A percentile compares a stretch with the other conserved stretches of the same genome.
Conservation (phyloP, 1,140 invertebrate genomes). For the Phymorhynchus buccinoides region DNA sequence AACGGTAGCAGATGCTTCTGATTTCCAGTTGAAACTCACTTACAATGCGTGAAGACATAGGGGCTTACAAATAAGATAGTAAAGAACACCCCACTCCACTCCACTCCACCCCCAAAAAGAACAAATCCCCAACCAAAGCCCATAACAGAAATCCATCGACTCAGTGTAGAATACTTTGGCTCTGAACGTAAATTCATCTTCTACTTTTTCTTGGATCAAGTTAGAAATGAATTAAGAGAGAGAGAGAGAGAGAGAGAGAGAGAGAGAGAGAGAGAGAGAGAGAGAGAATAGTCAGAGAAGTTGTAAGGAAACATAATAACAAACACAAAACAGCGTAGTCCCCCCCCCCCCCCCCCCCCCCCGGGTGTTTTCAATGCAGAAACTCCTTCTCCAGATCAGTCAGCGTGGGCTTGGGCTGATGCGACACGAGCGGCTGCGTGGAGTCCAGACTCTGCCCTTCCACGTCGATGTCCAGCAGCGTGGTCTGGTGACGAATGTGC, state of each 20-base stretch:
- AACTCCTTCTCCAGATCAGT: constrained; percentile 47
- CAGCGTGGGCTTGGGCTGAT: constrained; percentile 42
- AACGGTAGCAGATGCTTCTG: no score
- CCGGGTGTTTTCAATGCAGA: constrained; percentile 17
- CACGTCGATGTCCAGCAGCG: constrained; percentile 78
- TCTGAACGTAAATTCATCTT: no score
- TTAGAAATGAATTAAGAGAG: not conserved
- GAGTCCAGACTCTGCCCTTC: constrained; percentile 80
- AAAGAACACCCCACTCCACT: no score
- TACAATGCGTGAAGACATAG: no score
- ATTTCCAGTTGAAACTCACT: no score
- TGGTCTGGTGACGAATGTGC: constrained; percentile 72
- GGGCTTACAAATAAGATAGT: no score
- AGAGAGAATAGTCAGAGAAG: not conserved
- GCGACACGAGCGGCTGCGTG: constrained; percentile 77
- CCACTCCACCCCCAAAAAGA: no score
- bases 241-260: constrained; percentile 11
- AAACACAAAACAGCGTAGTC: not conserved
- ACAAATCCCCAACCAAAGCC: no score
- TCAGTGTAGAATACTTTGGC: no score
- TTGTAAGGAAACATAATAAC: not conserved
- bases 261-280: constrained; percentile 4
- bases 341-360: no score
- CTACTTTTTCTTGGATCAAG: no score
- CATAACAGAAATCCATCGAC: no score